Evolutionary conservation across 2,113 vertebrate genomes (phyloP).

Genomic region (Edolisoma coerulescens): DNA sequence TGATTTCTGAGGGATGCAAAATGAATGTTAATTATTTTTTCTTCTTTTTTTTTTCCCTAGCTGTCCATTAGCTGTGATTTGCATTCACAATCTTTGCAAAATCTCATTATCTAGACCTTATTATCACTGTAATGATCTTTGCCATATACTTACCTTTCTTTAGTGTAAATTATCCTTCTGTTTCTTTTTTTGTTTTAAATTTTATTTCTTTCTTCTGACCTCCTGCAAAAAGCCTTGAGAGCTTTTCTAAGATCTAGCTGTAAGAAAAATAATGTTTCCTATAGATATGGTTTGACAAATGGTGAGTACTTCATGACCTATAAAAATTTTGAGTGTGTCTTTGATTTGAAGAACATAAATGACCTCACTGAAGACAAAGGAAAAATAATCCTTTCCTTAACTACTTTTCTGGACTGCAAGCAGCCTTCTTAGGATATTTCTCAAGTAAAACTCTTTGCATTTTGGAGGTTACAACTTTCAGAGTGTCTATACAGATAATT

Average conservation of each 20-base stretch:
- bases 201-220: not conserved
- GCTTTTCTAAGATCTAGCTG: not conserved
- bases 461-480: not conserved
- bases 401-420: not conserved
- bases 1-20: not conserved
- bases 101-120: not conserved
- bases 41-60: too few species aligned
- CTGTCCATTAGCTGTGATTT: not conserved
- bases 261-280: not conserved
- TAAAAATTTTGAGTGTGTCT: not conserved
- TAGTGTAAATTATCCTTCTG: not conserved
- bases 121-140: not conserved
- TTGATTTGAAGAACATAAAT: not conserved
- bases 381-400: not conserved
- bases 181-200: not conserved
- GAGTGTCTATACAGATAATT: not conserved
- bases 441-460: not conserved
- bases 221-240: not conserved
- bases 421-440: not conserved
- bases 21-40: accelerated
- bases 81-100: not conserved
- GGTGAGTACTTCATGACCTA: not conserved
- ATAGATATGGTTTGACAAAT: not conserved
- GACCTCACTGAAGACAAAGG: not conserved
- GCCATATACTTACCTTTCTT: not conserved